A percentile compares a stretch with the other conserved stretches of the same genome.
Evolutionary conservation across 2,888 invertebrate species (phyloP).

Genomic region (Digitonthophagus gazella): DNA sequence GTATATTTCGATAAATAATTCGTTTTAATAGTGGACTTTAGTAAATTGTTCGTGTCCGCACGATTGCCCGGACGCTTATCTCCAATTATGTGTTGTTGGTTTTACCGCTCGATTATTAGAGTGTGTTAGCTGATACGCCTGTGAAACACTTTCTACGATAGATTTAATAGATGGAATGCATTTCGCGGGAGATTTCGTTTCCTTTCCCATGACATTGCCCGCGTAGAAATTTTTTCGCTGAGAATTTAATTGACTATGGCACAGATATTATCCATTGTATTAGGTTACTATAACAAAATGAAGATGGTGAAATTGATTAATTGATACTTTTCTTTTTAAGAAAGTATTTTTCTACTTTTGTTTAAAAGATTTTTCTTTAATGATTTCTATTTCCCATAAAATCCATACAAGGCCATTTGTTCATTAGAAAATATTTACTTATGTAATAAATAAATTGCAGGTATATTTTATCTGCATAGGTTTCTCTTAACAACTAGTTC

Average conservation of each 20-base stretch:
- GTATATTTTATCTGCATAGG: too few relatives aligned
- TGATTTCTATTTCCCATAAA: not conserved
- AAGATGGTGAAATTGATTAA: too few relatives aligned
- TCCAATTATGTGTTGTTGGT: not conserved
- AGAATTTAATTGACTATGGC: not conserved
- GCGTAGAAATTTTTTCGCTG: not conserved
- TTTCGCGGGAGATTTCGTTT: not conserved
- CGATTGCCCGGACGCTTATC: not conserved
- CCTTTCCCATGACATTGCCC: not conserved
- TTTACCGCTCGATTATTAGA: not conserved
- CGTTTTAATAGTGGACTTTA: not conserved
- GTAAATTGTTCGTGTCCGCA: not conserved
- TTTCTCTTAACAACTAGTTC: not conserved
- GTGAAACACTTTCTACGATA: not conserved
- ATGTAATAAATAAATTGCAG: too few relatives aligned
- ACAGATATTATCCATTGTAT: not conserved
- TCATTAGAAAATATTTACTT: too few relatives aligned
- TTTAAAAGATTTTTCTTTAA: too few relatives aligned
- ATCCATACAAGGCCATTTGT: too few relatives aligned
- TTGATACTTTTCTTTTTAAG: too few relatives aligned
- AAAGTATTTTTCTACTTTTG: too few relatives aligned
- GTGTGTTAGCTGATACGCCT: not conserved
- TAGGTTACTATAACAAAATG: too few relatives aligned
- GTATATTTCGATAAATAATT: not conserved
- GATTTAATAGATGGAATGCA: not conserved